A percentile compares a stretch with the other conserved stretches of the same genome.
phyloP scores from a whole-genome alignment of 2,113 vertebrate species.

The Chelonoidis abingdonii region DNA sequence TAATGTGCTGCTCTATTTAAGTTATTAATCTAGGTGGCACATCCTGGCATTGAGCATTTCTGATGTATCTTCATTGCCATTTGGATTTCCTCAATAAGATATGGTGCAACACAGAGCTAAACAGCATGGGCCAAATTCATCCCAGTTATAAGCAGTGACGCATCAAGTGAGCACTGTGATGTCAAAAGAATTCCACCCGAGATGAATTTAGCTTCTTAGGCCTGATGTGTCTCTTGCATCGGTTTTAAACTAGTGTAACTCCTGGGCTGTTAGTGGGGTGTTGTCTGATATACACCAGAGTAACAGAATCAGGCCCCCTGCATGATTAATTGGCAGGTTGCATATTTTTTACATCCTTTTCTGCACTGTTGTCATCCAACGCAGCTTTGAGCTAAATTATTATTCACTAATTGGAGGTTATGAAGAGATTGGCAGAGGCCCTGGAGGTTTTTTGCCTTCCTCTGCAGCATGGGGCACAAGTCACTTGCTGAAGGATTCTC shows the following conservation, averaged over 20 bases:
- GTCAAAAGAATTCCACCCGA: accelerated
- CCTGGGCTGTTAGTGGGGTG: too few species aligned
- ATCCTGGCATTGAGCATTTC: neutral
- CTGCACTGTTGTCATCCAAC: neutral
- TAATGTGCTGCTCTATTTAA: accelerated
- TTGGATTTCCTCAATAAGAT: neutral
- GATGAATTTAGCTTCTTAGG: neutral
- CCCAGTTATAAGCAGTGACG: neutral
- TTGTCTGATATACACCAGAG: neutral
- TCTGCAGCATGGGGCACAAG: too few species aligned
- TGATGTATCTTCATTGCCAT: neutral
- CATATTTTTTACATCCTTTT: neutral
- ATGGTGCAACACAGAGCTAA: neutral
- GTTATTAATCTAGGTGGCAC: neutral
- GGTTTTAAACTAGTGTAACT: neutral
- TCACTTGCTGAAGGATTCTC: too few species aligned
- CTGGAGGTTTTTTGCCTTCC: too few species aligned
- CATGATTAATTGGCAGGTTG: neutral
- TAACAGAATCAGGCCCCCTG: neutral
- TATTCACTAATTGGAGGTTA: neutral
- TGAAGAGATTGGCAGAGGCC: neutral
- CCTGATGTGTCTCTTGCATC: neutral
- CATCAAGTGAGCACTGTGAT: accelerated
- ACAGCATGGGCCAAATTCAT: neutral
- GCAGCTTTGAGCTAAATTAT: neutral